Evolutionary conservation across 1,140 invertebrate genomes (phyloP).

Genomic region (Eulimnadia texana): DNA sequence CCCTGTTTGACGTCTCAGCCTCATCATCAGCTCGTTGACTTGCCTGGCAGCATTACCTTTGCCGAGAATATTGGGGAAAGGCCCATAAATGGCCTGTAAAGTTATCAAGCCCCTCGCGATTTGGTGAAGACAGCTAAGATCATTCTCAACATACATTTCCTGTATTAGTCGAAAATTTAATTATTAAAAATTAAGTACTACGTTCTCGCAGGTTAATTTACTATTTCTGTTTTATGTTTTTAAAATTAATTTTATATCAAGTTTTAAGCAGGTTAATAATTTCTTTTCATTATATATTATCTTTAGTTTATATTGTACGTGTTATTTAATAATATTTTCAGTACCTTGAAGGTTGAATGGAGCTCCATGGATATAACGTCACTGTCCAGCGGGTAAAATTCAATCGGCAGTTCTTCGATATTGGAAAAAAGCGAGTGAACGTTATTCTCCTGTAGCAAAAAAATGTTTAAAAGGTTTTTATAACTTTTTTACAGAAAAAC

Average conservation of each 20-base stretch:
- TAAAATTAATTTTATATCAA: too few species aligned
- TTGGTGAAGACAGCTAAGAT: conserved; percentile 72
- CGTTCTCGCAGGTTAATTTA: too few species aligned
- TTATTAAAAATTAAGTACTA: conserved; percentile 6
- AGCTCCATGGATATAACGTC: conserved; percentile 89
- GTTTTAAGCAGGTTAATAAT: too few species aligned
- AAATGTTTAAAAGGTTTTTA: background rate
- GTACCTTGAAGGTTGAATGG: conserved; percentile 52
- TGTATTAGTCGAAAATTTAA: conserved; percentile 32
- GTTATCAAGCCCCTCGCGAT: conserved; percentile 73
- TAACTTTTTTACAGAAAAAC: conserved; percentile 11
- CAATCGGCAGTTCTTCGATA: conserved; percentile 71
- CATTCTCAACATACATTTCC: conserved; percentile 72
- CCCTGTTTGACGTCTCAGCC: conserved; percentile 52
- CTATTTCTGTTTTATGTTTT: too few species aligned
- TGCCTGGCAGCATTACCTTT: conserved; percentile 76
- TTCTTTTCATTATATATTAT: too few species aligned
- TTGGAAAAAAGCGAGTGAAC: conserved; percentile 60
- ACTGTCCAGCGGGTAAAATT: conserved; percentile 79
- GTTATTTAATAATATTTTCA: background rate
- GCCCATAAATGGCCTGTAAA: conserved; percentile 75
- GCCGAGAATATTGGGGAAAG: conserved; percentile 74
- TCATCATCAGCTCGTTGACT: conserved; percentile 72
- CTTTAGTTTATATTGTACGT: too few species aligned
- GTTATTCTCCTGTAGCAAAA: conserved; percentile 49